These are phyloP conservation scores for Cariama cristata DNA, from an alignment of 2,113 vertebrate species.

Conservation along the genomic window DNA sequence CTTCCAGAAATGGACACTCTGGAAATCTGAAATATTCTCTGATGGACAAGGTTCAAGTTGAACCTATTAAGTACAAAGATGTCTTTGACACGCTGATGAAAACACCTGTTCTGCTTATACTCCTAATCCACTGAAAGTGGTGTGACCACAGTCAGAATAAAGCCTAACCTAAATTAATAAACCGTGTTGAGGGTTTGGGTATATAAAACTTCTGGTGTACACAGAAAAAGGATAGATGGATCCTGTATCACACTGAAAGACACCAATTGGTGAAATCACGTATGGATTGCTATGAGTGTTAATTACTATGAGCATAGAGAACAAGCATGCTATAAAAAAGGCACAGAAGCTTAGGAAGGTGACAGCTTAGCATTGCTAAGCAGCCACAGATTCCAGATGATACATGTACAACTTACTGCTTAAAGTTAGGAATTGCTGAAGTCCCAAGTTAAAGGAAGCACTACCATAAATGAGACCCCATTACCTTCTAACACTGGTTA, in stretches of 20 bases:
- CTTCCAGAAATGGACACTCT: neutral
- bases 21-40: neutral
- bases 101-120: neutral
- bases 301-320: neutral
- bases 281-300: neutral
- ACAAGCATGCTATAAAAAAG: neutral
- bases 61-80: neutral
- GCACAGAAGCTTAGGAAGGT: neutral
- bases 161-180: neutral
- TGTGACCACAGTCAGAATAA: neutral
- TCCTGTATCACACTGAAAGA: neutral
- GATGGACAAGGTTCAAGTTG: neutral
- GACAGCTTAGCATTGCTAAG: neutral
- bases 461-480: neutral
- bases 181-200: neutral
- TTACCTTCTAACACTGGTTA: neutral
- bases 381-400: neutral
- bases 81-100: neutral
- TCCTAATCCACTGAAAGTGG: neutral
- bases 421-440: neutral
- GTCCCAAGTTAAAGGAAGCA: neutral
- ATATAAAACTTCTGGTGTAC: neutral
- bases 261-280: neutral
- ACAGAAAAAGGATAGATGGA: neutral
- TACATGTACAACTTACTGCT: neutral